Percentiles rank a stretch among this genome's conserved stretches.
phyloP scores from a whole-genome alignment of 2,113 vertebrate species.

The Charina bottae region DNA sequence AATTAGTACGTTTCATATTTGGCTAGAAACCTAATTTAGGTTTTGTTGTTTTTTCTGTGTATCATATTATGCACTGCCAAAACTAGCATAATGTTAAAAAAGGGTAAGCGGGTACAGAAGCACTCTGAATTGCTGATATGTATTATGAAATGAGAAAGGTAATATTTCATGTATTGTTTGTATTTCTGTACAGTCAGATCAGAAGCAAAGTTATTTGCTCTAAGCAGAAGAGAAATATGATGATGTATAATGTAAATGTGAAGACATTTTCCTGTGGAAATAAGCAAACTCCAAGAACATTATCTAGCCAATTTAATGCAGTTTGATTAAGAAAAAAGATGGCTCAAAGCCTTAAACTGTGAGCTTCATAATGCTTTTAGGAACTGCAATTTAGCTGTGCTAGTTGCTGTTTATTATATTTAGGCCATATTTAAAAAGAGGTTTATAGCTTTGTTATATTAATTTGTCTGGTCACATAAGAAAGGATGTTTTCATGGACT shows the following conservation, averaged over 20 bases:
- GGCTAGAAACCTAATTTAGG: neutral
- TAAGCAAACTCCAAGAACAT: neutral
- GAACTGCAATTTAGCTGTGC: slow-evolving; percentile 33
- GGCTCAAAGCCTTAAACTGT: slow-evolving; percentile 35
- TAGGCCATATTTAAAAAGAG: slow-evolving; percentile 31
- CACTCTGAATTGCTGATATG: neutral
- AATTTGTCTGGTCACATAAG: slow-evolving; percentile 64
- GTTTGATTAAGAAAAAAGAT: slow-evolving; percentile 27
- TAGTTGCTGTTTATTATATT: slow-evolving; percentile 60
- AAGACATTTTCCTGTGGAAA: neutral
- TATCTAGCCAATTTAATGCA: neutral
- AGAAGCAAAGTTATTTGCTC: neutral
- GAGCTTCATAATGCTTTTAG: slow-evolving; percentile 30
- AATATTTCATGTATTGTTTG: neutral
- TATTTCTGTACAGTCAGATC: neutral
- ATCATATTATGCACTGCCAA: neutral
- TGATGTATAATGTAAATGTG: neutral
- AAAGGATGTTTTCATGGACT: slow-evolving; percentile 64
- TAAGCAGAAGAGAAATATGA: neutral
- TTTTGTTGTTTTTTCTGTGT: neutral
- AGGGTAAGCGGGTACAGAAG: neutral
- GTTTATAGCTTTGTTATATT: slow-evolving; percentile 68
- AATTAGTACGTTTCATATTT: neutral
- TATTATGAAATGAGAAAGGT: neutral
- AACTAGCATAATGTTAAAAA: too few species aligned